phyloP scores from a whole-genome alignment of 2,113 vertebrate species.

The Oophaga pumilio region DNA sequence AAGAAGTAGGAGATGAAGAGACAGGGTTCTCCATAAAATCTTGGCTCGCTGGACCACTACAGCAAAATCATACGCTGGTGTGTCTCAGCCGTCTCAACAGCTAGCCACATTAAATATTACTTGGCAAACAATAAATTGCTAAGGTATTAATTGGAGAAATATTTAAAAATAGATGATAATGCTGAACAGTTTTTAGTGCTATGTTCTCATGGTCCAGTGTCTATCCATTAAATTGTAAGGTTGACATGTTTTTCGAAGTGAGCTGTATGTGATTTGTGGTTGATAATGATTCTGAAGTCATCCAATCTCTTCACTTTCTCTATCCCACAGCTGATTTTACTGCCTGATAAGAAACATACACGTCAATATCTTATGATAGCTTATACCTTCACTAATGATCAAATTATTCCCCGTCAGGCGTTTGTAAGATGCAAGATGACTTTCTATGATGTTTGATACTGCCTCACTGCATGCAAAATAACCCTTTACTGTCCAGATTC shows the following conservation, averaged over 20 bases:
- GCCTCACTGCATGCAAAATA: neutral
- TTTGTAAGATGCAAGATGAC: neutral
- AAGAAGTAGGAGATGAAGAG: neutral
- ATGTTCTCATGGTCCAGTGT: neutral
- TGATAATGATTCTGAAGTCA: conserved; percentile 30
- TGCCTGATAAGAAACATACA: conserved; percentile 17
- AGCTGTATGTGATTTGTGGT: conserved; percentile 12
- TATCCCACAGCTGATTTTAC: conserved; percentile 18
- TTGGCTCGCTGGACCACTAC: neutral
- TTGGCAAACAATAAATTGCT: neutral
- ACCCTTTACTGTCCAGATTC: neutral
- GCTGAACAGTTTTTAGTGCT: neutral
- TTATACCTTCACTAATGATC: neutral
- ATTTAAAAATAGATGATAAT: neutral
- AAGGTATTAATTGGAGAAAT: neutral
- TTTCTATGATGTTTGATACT: neutral
- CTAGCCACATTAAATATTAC: neutral
- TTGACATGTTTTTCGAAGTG: conserved; percentile 30
- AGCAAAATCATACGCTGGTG: neutral
- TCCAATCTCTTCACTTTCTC: conserved; percentile 27
- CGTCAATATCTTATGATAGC: conserved; percentile 34
- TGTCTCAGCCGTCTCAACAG: neutral
- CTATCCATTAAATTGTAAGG: neutral
- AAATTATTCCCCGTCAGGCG: conserved; percentile 12
- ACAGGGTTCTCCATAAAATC: conserved; percentile 13